phyloP scores from a whole-genome alignment of 2,797 vertebrate genomes.

The Poecilia picta region DNA sequence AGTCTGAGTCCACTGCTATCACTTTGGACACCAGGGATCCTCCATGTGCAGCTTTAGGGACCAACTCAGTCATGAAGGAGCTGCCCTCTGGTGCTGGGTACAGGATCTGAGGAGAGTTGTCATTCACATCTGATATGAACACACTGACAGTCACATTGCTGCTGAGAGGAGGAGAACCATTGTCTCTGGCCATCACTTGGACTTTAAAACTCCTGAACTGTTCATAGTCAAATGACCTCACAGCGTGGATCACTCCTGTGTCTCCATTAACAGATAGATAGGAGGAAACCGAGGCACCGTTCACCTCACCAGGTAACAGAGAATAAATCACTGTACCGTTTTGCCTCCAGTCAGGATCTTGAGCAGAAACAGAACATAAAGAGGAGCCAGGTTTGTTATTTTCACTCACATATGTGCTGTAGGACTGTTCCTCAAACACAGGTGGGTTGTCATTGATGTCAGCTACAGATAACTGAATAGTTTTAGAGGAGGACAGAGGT shows the following conservation, averaged over 20 bases:
- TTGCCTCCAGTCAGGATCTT: conserved; percentile 64
- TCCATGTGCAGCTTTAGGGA: conserved; percentile 70
- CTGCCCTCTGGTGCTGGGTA: conserved; percentile 53
- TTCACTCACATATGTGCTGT: conserved; percentile 60
- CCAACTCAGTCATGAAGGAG: conserved; percentile 56
- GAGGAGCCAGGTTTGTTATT: conserved; percentile 68
- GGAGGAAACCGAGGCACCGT: conserved; percentile 62
- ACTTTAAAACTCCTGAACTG: conserved; percentile 63
- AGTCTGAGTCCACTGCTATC: conserved; percentile 86
- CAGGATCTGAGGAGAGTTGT: conserved; percentile 70
- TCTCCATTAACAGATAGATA: conserved; percentile 73
- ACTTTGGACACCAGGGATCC: conserved; percentile 84
- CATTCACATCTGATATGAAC: conserved; percentile 71
- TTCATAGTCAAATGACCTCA: conserved; percentile 69
- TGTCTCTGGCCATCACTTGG: conserved; percentile 77
- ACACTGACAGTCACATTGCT: conserved; percentile 67
- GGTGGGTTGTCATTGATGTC: too few species aligned
- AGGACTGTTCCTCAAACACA: conserved; percentile 60
- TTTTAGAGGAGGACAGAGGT: conserved; percentile 31
- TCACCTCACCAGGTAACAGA: conserved; percentile 55
- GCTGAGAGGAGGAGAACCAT: conserved; percentile 71
- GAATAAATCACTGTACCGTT: conserved; percentile 65
- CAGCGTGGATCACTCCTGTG: conserved; percentile 75
- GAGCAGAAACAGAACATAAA: conserved; percentile 59
- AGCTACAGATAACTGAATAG: conserved; percentile 47